phyloP scores from a whole-genome alignment of 2,888 invertebrate species.

The Onthophagus sagittarius region DNA sequence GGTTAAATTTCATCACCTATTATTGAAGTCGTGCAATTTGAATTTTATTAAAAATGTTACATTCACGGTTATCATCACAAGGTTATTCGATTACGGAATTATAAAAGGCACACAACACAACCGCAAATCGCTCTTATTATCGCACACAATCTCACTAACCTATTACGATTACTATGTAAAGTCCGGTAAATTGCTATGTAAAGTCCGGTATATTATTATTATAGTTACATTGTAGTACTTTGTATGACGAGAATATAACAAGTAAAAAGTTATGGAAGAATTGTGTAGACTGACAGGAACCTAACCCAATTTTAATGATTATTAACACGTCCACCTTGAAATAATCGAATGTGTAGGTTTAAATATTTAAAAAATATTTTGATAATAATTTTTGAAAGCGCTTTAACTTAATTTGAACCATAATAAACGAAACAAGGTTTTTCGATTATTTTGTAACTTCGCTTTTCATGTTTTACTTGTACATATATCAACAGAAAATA shows the following conservation, averaged over 20 bases:
- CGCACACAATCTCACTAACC: neutral
- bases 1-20: neutral
- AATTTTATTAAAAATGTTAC: neutral
- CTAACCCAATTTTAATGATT: neutral
- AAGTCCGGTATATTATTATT: neutral
- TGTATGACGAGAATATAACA: neutral
- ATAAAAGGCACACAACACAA: neutral
- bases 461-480: too few relatives aligned
- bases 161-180: neutral
- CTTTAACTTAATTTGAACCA: too few relatives aligned
- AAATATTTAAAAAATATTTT: neutral
- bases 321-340: neutral
- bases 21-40: neutral
- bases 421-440: too few relatives aligned
- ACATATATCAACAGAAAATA: too few relatives aligned
- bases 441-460: too few relatives aligned
- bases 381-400: neutral
- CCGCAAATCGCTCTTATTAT: neutral
- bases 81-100: neutral
- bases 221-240: too few relatives aligned
- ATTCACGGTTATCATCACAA: neutral
- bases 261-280: neutral
- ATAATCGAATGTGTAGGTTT: neutral
- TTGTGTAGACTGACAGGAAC: neutral
- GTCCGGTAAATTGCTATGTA: neutral